Evolutionary conservation across 2,113 vertebrate species (phyloP).

Genomic region (Azemiops feae): DNA sequence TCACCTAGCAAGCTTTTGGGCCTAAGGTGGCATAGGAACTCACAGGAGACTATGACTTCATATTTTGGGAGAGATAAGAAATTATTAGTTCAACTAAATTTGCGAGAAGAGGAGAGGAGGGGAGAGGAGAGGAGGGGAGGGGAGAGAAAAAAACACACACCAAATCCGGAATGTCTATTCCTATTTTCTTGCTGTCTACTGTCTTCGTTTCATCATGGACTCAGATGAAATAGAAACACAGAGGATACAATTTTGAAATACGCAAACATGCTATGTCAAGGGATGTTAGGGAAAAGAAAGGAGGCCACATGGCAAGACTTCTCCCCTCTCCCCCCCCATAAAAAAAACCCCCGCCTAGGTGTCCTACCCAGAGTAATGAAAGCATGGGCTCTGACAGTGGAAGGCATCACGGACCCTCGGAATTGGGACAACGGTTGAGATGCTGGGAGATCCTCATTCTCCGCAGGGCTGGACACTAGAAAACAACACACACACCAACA

Average conservation of each 20-base stretch:
- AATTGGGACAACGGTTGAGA: conserved; percentile 78
- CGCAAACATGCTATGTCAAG: not conserved
- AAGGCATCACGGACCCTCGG: conserved; percentile 75
- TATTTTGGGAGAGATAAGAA: not conserved
- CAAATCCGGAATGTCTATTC: not conserved
- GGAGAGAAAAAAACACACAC: not conserved
- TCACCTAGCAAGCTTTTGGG: too few species aligned
- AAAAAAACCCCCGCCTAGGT: not conserved
- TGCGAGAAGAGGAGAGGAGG: too few species aligned
- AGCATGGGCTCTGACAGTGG: conserved; percentile 84
- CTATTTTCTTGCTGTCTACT: not conserved
- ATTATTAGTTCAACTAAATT: not conserved
- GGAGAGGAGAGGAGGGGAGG: rapidly evolving
- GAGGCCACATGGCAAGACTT: rapidly evolving
- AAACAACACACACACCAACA: not conserved
- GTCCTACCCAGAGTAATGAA: conserved; percentile 85
- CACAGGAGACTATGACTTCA: not conserved
- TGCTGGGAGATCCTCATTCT: conserved; percentile 46
- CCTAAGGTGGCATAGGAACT: too few species aligned
- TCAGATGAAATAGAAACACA: not conserved
- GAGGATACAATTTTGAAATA: not conserved
- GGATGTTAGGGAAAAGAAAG: not conserved
- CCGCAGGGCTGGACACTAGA: conserved; percentile 29
- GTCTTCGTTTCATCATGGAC: not conserved
- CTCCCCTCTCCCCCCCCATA: rapidly evolving